Evolutionary conservation across 2,888 invertebrate species (phyloP), one percentile per base, ranked within the genome.

Genomic region (Hirtodrosophila alboralis): DNA sequence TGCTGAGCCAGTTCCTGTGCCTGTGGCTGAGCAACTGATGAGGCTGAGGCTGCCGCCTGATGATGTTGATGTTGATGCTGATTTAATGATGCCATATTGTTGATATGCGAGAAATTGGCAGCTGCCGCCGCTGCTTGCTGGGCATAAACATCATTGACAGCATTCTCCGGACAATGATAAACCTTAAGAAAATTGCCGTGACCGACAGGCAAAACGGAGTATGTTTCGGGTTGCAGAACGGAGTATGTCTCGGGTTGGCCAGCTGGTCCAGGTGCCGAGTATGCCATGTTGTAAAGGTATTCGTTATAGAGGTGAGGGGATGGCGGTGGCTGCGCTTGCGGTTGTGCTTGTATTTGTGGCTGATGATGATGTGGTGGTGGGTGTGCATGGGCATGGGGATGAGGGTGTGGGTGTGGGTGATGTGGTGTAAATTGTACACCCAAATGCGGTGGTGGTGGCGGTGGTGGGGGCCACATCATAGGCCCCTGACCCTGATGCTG

Each of bases 161-260:
- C 60, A 51, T 84, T 88, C 48, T 90, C 90, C 5, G 87, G 70
- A 41, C 87, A 89, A 62, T 89, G 90, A 62, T 90, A 90, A 0
- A 90, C 89, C 72, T 90, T 90, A 1, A 90, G 72, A 51, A 90
- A 90, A 48, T 90, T 90, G 0, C 90, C 90, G 60, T 88, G 89
- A 0, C 90, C 90, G 1, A 90, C 89, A 1, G 90, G 88, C 41
- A 90, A 67, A 26, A 90, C 90, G 0, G 90, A 90, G 51, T 89
- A 90, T 4, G 89, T 87, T 70, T 90, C 90, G 21, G 89, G 83
- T 48, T 84, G 87, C 34, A 89, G 67, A 31, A 90, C 89, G 0
- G 89, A 89, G 45, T 88, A 90, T 6, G 88, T 86, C 66, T 90
- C 90, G 18, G 89, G 83, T 47, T 84, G 87, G 0, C 73, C 83